Conservation (phyloP, 2,888 invertebrate genomes). For the Folsomia manolachei region DNA sequence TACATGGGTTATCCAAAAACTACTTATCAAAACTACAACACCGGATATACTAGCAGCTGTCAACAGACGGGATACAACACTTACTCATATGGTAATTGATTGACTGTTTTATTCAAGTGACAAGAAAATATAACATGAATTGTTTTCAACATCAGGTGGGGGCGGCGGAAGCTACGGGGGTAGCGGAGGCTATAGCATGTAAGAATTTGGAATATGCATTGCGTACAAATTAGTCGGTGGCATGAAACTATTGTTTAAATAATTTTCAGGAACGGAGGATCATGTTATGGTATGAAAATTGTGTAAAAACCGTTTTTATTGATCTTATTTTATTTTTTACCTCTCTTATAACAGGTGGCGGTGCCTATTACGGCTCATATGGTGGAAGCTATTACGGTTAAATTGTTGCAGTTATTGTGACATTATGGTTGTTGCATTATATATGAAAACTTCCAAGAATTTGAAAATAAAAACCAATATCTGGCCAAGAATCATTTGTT, state of each 20-base stretch:
- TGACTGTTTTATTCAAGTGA: too few relatives aligned
- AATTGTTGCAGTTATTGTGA: not conserved
- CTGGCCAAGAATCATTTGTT: not conserved
- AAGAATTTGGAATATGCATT: too few relatives aligned
- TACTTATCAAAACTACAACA: slow-evolving; percentile 8
- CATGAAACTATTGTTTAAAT: too few relatives aligned
- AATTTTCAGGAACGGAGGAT: not conserved
- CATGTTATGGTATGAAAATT: too few relatives aligned
- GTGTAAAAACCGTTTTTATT: too few relatives aligned
- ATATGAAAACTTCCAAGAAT: not conserved
- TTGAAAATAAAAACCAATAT: not conserved
- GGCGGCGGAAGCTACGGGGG: slow-evolving; percentile 7
- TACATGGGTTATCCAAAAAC: slow-evolving; percentile 16
- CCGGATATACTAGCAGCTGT: slow-evolving; percentile 6
- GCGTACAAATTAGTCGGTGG: too few relatives aligned
- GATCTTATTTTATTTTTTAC: too few relatives aligned
- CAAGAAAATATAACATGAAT: too few relatives aligned
- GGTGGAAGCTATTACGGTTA: not conserved
- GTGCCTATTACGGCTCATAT: not conserved
- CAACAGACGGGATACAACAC: slow-evolving; percentile 12
- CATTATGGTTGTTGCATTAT: not conserved
- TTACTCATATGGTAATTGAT: slow-evolving; percentile 10
- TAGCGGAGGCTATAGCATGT: not conserved
- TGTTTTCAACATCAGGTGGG: too few relatives aligned
- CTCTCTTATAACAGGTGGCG: not conserved